Conservation (phyloP, 1,140 invertebrate species). For the Polypedilum vanderplanki region DNA sequence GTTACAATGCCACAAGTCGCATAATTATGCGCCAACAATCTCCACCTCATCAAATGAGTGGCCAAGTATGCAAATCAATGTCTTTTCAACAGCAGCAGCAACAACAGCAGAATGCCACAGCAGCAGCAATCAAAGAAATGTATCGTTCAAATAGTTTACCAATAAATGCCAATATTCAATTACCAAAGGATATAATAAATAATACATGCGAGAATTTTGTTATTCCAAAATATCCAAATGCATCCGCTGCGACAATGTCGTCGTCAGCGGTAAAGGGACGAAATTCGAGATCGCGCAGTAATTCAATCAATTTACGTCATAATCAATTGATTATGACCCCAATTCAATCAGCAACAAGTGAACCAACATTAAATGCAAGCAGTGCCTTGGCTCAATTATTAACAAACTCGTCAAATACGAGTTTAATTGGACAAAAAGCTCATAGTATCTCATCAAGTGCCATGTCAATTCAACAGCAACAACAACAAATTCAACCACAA, state of each 20-base stretch:
- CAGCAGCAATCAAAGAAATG: slow-evolving; percentile 43
- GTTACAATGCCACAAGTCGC: not conserved
- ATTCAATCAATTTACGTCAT: slow-evolving; percentile 41
- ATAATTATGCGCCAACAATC: slow-evolving; percentile 32
- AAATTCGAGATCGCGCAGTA: slow-evolving; percentile 40
- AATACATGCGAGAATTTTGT: slow-evolving; percentile 33
- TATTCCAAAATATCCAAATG: slow-evolving; percentile 38
- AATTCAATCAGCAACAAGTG: slow-evolving; percentile 41
- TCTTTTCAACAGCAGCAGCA: slow-evolving; percentile 33
- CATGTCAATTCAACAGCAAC: not conserved
- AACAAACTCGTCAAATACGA: slow-evolving; percentile 33
- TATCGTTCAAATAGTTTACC: slow-evolving; percentile 53
- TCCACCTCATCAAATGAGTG: slow-evolving; percentile 30
- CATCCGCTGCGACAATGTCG: slow-evolving; percentile 26
- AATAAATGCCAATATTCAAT: slow-evolving; percentile 45
- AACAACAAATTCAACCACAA: slow-evolving; percentile 8
- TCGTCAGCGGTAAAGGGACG: slow-evolving; percentile 35
- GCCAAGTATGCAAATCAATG: slow-evolving; percentile 34
- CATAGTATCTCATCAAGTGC: slow-evolving; percentile 24
- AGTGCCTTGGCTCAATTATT: slow-evolving; percentile 41
- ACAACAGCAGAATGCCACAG: not conserved
- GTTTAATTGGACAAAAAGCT: not conserved
- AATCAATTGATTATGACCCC: slow-evolving; percentile 33
- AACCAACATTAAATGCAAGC: slow-evolving; percentile 42
- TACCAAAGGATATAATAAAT: slow-evolving; percentile 32